Evolutionary conservation across 2,113 vertebrate genomes (phyloP), one percentile per base, ranked within the genome.

Genomic region (Cinclus cinclus): DNA sequence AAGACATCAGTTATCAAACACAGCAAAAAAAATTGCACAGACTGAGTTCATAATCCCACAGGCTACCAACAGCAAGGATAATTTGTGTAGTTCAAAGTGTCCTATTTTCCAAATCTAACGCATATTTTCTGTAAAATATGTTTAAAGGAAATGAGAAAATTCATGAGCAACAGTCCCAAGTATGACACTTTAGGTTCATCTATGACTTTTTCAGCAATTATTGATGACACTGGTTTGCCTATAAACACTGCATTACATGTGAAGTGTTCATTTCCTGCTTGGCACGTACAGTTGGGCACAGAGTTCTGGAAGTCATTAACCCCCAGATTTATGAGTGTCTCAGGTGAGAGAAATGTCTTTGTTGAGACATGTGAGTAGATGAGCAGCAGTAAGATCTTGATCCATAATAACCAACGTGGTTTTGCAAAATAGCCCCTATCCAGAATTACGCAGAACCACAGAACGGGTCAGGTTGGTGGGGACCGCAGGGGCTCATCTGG

Each of bases 111-210:
- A 74, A 35, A 13, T 69, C 44, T 35, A 59, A 79, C 60, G 28
- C 25, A 24, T 74, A 88, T 69, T 88, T 83, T 77, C 70, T 81
- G 31, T 73, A 71, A 55, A 89, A 67, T 84, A 73, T 76, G 42
- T 88, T 92, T 55, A 70, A 90, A 82, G 30, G 52, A 78, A 67
- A 65, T 49, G 55, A 46, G n/a, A 89, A 89, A 94, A 94, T 65
- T 85, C 16, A 80, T 58, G 46, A 86, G 35, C 94, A 86, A n/a
- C n/a, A 52, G 30, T 60, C 31, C 10, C 15, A 88, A 79, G 59
- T 64, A 41, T 5, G 35, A 75, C 52, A 64, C 11, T 78, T 75
- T 2, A 63, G 13, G 25, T 56, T 81, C 15, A 77, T 79, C 55
- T 65, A 0, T 58, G 52, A 58, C 46, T 89, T 63, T 81, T 82